Conservation (phyloP, 2,113 vertebrate species). For the Dryoscopus gambensis region DNA sequence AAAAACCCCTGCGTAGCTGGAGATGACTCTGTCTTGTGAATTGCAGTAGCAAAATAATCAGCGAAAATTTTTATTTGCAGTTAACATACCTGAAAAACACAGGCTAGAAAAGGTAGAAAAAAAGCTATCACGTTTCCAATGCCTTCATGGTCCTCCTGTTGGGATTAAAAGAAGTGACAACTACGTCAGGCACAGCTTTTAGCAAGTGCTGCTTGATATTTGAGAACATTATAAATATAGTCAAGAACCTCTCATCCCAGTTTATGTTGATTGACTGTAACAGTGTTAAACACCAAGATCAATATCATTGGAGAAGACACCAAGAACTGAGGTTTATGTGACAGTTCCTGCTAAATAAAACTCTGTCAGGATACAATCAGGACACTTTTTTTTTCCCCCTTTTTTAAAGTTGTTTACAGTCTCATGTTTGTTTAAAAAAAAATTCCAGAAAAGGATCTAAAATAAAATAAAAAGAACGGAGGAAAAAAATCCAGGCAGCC, state of each 20-base stretch:
- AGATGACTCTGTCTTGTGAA: background rate
- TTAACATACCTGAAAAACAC: slow-evolving; percentile 83
- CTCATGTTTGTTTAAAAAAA: background rate
- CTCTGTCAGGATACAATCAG: background rate
- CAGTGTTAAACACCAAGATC: background rate
- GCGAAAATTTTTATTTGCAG: background rate
- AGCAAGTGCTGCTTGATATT: background rate
- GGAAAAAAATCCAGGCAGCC: background rate
- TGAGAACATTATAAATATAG: background rate
- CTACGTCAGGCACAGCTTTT: background rate
- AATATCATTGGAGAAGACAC: background rate
- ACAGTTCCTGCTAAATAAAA: background rate
- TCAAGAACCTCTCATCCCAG: background rate
- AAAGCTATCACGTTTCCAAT: slow-evolving; percentile 89
- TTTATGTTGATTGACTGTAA: background rate
- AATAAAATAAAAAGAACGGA: background rate
- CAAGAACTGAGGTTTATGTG: background rate
- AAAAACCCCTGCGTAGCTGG: background rate
- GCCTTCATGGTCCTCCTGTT: slow-evolving; percentile 86
- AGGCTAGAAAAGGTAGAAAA: slow-evolving; percentile 86
- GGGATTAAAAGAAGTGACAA: background rate
- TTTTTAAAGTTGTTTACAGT: background rate
- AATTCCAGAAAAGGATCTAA: background rate
- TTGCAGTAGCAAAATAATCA: background rate
- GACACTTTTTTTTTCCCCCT: background rate